These are phyloP conservation scores for Propithecus perrieri DNA, from an alignment of 2,797 vertebrate genomes.

Conservation along the genomic window DNA sequence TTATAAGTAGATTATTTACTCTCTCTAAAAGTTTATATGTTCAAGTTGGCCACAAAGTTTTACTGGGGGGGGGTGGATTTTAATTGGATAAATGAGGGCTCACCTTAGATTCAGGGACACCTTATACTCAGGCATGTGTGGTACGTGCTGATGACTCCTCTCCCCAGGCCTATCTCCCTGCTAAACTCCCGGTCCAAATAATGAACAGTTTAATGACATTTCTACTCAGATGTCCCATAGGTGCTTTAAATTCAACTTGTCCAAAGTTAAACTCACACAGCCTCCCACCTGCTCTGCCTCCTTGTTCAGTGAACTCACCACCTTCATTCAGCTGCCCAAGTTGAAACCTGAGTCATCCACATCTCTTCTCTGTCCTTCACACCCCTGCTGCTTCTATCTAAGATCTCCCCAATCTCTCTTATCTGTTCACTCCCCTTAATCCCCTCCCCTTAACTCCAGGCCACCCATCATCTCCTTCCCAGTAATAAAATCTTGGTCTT, in stretches of 20 bases:
- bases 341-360: constrained; percentile 18
- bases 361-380: background rate
- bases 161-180: background rate
- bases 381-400: background rate
- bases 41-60: background rate
- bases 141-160: background rate
- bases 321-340: background rate
- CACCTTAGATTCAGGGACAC: background rate
- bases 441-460: background rate
- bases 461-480: background rate
- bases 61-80: background rate
- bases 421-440: constrained; percentile 32
- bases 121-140: background rate
- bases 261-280: constrained; percentile 16
- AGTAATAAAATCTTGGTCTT: constrained; percentile 55
- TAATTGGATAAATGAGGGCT: background rate
- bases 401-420: constrained; percentile 21
- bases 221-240: background rate
- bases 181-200: background rate
- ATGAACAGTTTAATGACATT: constrained; percentile 10
- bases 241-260: constrained; percentile 13
- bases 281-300: background rate
- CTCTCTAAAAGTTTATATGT: constrained; percentile 31
- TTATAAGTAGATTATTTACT: constrained; percentile 35
- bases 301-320: background rate